Evolutionary conservation across 2,113 vertebrate species (phyloP), one percentile per base, ranked within the genome.

Genomic region (Prunella himalayana): DNA sequence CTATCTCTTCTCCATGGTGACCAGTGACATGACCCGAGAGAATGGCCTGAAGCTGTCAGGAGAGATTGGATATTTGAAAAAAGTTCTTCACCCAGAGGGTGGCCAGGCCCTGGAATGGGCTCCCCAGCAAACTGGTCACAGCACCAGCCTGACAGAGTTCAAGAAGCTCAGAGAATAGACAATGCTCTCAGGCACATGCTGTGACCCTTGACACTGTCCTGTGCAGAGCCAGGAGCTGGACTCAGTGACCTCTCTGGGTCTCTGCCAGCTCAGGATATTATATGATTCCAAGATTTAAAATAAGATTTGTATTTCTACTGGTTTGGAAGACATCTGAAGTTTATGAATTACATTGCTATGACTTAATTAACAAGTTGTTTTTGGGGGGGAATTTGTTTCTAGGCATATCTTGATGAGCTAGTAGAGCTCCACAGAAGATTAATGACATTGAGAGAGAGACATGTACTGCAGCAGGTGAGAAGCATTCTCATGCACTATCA

Each of bases 361-460:
- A 47, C 81, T 86, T 88, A 88, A 91, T 92, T 97, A 95, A 96
- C 66, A 92, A 95, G 47, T 56, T 95, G 19, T 94, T 85, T 93
- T 11, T 80, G 66, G 50, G 63, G 95, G 73, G 56, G 50, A 7
- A 63, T 86, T 93, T 96, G 78, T 96, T 98, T 92, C 44, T 96
- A 99, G 99, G 99, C 98, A 4, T 99, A 99, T 97, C 98, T 99
- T 68, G 99, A 99, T 83, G 99, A 99, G 96, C 97, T 99, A 97
- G 99, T 99, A 96, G 99, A 99, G 77, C 99, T 99, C 69, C 99
- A 99, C 98, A 99, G 99, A 98, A 98, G 99, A 97, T 98, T 99
- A 97, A 99, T 99, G 99, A 98, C 99, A 23, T 94, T 99, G 90
- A 98, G 99, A 97, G 99, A 99, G 97, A 98, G 99, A 95, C 99